Evolutionary conservation across 2,888 invertebrate genomes (phyloP).

Genomic region (Malthinus seriepunctatus): DNA sequence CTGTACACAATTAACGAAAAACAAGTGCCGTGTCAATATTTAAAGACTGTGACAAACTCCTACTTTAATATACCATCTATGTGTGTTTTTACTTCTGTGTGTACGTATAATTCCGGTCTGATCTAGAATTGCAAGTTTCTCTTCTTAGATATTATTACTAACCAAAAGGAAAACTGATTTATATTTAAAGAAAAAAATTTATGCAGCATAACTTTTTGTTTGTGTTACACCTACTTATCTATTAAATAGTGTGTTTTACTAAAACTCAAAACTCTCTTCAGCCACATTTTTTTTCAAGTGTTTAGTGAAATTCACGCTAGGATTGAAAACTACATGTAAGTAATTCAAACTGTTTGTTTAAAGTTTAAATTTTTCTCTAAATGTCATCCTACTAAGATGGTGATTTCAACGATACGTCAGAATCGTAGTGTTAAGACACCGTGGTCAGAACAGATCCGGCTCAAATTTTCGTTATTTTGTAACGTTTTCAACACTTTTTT

Average conservation of each 20-base stretch:
- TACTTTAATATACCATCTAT: slow-evolving; percentile 20
- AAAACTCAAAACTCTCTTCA: too few relatives aligned
- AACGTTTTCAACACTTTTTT: too few relatives aligned
- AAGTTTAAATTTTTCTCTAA: slow-evolving; percentile 7
- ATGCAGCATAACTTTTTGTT: too few relatives aligned
- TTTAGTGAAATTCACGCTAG: slow-evolving; percentile 19
- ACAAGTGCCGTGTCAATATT: slow-evolving; percentile 44
- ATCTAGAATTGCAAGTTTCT: slow-evolving; percentile 6
- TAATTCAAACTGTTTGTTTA: slow-evolving; percentile 14
- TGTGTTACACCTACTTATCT: too few relatives aligned
- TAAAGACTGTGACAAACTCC: slow-evolving; percentile 35
- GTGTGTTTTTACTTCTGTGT: slow-evolving; percentile 27
- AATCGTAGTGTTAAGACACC: too few relatives aligned
- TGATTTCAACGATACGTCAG: slow-evolving; percentile 26
- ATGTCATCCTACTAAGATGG: slow-evolving; percentile 8
- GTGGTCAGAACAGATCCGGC: slow-evolving; percentile 8
- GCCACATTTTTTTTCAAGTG: background rate
- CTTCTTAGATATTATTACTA: background rate
- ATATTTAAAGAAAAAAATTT: too few relatives aligned
- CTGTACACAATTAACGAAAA: slow-evolving; percentile 37
- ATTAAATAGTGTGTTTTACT: too few relatives aligned
- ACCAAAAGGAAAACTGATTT: background rate
- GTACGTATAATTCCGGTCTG: slow-evolving; percentile 17
- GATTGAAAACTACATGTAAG: slow-evolving; percentile 24
- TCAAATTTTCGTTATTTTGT: too few relatives aligned